A percentile compares a stretch with the other conserved stretches of the same genome.
These are phyloP conservation scores for Calidris pygmaea DNA, from an alignment of 2,113 vertebrate genomes.

Conservation along the genomic window DNA sequence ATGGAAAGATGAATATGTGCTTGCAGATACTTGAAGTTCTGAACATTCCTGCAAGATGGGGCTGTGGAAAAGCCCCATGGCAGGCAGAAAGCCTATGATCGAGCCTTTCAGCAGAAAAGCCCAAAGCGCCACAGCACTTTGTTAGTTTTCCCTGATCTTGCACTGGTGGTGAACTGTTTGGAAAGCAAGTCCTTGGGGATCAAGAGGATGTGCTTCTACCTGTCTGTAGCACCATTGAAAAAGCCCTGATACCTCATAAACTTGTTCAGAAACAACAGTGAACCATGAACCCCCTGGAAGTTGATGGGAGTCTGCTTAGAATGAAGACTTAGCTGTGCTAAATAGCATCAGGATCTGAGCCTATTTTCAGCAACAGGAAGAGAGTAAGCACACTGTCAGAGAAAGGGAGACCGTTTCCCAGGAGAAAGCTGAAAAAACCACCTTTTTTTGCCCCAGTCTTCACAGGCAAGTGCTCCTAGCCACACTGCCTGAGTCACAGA, in stretches of 20 bases:
- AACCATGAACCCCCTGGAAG: not conserved
- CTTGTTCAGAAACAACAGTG: not conserved
- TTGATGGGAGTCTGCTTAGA: not conserved
- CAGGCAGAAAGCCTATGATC: not conserved
- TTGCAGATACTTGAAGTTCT: not conserved
- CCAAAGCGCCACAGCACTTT: accelerated
- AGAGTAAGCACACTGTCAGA: not conserved
- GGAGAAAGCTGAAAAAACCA: not conserved
- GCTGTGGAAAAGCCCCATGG: not conserved
- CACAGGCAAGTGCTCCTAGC: not conserved
- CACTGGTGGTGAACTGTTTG: not conserved
- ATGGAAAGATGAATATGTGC: not conserved
- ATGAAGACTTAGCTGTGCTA: not conserved
- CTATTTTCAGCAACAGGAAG: not conserved
- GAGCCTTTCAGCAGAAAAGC: not conserved
- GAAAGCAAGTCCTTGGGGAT: not conserved
- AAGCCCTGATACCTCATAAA: not conserved
- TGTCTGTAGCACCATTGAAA: not conserved
- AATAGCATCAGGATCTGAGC: not conserved
- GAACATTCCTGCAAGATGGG: not conserved
- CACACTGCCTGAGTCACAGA: not conserved
- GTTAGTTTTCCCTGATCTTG: not conserved
- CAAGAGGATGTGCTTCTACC: not conserved
- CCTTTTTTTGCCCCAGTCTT: not conserved
- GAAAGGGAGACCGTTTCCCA: not conserved